Conservation (phyloP, 2,113 vertebrate genomes). For the Ammodytes marinus region DNA sequence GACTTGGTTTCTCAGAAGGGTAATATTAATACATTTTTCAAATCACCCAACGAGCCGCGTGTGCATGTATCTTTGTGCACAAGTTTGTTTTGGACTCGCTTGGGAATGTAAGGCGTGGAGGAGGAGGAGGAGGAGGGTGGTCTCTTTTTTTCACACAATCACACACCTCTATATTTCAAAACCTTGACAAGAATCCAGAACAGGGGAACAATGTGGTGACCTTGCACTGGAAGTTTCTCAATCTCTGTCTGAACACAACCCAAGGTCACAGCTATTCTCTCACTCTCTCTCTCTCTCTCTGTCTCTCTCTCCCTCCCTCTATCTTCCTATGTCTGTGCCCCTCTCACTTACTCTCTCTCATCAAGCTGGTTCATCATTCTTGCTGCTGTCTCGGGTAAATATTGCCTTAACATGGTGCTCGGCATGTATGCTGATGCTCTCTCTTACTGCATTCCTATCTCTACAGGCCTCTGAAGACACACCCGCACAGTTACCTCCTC, state of each 20-base stretch:
- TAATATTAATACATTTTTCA: slow-evolving; percentile 39
- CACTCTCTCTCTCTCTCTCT: slow-evolving; percentile 36
- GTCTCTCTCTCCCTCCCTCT: slow-evolving; percentile 34
- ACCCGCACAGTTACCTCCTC: slow-evolving; percentile 57
- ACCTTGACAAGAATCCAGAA: slow-evolving; percentile 57
- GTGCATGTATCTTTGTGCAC: slow-evolving; percentile 2
- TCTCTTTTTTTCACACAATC: slow-evolving; percentile 36
- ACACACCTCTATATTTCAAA: slow-evolving; percentile 64
- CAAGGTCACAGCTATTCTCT: slow-evolving; percentile 59
- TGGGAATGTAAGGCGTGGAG: too few relatives aligned
- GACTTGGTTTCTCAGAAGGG: slow-evolving; percentile 51
- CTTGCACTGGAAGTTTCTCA: slow-evolving; percentile 58
- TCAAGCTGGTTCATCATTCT: slow-evolving; percentile 42
- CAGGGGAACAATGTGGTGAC: slow-evolving; percentile 75
- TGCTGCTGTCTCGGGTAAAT: slow-evolving; percentile 56
- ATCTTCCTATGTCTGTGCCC: slow-evolving; percentile 33
- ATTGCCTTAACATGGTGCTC: slow-evolving; percentile 49
- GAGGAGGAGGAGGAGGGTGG: not conserved
- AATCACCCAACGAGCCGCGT: not conserved
- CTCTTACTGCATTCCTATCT: slow-evolving; percentile 62
- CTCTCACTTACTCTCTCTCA: slow-evolving; percentile 38
- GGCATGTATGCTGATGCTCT: slow-evolving; percentile 33
- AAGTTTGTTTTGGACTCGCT: slow-evolving; percentile 17
- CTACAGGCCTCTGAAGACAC: slow-evolving; percentile 52
- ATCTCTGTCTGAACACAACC: slow-evolving; percentile 27